Percentiles rank a stretch among this genome's conserved stretches.
phyloP scores from a whole-genome alignment of 1,140 invertebrate genomes.

The Brachionus koreanus region DNA sequence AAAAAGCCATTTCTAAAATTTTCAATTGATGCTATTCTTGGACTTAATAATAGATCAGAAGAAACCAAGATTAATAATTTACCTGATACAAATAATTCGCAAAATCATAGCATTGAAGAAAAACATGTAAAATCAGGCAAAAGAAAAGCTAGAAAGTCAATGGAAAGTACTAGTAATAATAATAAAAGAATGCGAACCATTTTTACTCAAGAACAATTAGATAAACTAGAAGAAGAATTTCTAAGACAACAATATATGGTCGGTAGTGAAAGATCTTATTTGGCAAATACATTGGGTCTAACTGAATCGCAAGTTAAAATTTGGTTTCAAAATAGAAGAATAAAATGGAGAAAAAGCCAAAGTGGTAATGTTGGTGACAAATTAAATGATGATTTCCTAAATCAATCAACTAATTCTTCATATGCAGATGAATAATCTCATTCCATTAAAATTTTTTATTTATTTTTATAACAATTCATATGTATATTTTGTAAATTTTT shows the following conservation, averaged over 20 bases:
- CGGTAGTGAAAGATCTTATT: constrained; percentile 79
- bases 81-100: not conserved
- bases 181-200: constrained; percentile 82
- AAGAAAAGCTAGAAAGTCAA: constrained; percentile 3
- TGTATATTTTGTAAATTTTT: constrained; percentile 24
- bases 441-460: not conserved
- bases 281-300: constrained; percentile 78
- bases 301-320: constrained; percentile 78
- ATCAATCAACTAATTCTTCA: constrained; percentile 1
- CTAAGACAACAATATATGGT: constrained; percentile 92
- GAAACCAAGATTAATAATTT: not conserved
- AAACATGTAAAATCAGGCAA: not conserved
- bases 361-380: not conserved
- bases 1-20: constrained; percentile 14
- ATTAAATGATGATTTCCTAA: not conserved
- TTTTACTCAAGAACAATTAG: constrained; percentile 86
- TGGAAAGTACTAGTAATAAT: not conserved
- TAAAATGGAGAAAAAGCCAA: constrained; percentile 52
- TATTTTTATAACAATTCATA: not conserved
- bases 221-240: constrained; percentile 83
- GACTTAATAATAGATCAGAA: not conserved
- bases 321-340: constrained; percentile 63
- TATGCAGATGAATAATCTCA: not conserved
- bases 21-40: not conserved
- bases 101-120: not conserved